Conservation (phyloP, 2,113 vertebrate genomes). For the Tachycineta bicolor region DNA sequence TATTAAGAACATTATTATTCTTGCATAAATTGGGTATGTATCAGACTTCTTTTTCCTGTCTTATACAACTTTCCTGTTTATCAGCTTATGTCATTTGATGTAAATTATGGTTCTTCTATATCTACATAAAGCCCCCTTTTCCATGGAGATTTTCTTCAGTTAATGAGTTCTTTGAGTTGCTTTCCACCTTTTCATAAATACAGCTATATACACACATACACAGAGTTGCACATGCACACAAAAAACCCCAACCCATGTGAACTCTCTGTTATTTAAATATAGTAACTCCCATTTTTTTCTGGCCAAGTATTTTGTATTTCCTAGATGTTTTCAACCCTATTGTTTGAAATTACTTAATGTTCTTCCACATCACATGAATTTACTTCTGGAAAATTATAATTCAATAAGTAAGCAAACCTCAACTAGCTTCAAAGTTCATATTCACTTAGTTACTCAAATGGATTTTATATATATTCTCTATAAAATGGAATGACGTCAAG, state of each 20-base stretch:
- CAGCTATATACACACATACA: background rate
- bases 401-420: background rate
- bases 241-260: rapidly evolving
- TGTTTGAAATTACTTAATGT: background rate
- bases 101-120: background rate
- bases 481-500: background rate
- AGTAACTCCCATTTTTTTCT: background rate
- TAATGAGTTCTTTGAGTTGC: background rate
- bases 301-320: background rate
- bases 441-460: background rate
- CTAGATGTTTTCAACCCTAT: background rate
- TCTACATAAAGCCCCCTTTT: background rate
- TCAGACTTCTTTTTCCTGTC: rapidly evolving
- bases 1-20: background rate
- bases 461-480: background rate
- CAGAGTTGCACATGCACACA: rapidly evolving
- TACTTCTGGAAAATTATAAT: background rate
- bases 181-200: background rate
- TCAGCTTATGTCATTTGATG: background rate
- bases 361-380: background rate
- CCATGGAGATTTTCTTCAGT: background rate
- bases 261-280: background rate
- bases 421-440: background rate
- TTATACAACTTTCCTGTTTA: background rate
- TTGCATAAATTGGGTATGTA: background rate